phyloP scores from a whole-genome alignment of 2,113 vertebrate species.

The Atrichornis clamosus region DNA sequence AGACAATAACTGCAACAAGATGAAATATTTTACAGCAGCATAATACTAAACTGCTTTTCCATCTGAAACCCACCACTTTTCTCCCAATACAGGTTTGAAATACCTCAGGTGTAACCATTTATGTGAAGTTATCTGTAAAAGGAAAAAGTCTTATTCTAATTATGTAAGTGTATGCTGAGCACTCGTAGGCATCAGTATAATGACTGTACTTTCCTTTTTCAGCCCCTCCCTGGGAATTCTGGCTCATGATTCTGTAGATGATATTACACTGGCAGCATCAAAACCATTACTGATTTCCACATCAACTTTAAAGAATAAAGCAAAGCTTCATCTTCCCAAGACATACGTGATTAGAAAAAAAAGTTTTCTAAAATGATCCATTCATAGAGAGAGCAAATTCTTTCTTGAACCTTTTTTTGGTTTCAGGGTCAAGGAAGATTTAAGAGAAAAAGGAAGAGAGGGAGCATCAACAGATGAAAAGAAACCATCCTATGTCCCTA shows the following conservation, averaged over 20 bases:
- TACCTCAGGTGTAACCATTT: not conserved
- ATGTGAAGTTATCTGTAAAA: not conserved
- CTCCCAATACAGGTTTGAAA: not conserved
- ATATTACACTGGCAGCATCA: not conserved
- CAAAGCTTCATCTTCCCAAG: not conserved
- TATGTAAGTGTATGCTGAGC: not conserved
- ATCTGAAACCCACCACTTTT: not conserved
- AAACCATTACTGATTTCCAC: not conserved
- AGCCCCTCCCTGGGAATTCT: not conserved
- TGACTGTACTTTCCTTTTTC: not conserved
- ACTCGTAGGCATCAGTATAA: not conserved
- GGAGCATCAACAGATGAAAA: not conserved
- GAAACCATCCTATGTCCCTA: not conserved
- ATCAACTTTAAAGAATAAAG: not conserved
- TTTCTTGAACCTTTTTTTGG: not conserved
- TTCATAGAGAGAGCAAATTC: not conserved
- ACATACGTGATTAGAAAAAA: not conserved
- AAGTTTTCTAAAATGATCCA: accelerated
- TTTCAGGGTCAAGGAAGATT: not conserved
- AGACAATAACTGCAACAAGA: not conserved
- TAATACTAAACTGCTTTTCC: not conserved
- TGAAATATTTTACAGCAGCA: not conserved
- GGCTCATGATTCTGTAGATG: not conserved
- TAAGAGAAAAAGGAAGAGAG: not conserved
- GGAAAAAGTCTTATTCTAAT: not conserved